Conservation (phyloP, 2,888 invertebrate species). For the Minunthozetes semirufus region DNA sequence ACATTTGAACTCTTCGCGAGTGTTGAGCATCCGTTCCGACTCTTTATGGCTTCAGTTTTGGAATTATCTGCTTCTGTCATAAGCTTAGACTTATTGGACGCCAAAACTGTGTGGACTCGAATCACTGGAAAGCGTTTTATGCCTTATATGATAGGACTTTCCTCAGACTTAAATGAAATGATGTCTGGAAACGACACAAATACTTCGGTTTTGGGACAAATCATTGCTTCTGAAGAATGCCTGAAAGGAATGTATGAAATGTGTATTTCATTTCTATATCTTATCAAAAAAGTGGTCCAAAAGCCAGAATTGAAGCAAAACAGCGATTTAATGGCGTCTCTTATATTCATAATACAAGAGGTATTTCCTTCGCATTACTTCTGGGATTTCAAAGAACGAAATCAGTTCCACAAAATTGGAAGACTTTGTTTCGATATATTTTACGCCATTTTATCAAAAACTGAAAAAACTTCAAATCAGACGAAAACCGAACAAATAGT, state of each 20-base stretch:
- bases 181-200: slow-evolving; percentile 36
- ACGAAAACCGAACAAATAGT: slow-evolving; percentile 43
- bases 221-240: slow-evolving; percentile 41
- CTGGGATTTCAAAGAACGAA: slow-evolving; percentile 48
- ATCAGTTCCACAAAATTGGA: slow-evolving; percentile 46
- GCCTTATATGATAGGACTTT: slow-evolving; percentile 38
- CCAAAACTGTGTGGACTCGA: slow-evolving; percentile 12
- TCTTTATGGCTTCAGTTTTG: slow-evolving; percentile 32
- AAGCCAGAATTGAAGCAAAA: slow-evolving; percentile 31
- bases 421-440: slow-evolving; percentile 47
- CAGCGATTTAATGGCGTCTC: slow-evolving; percentile 41
- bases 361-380: slow-evolving; percentile 49
- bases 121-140: slow-evolving; percentile 34
- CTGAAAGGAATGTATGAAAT: slow-evolving; percentile 41
- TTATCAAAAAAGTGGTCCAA: slow-evolving; percentile 33
- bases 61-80: slow-evolving; percentile 31
- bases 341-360: slow-evolving; percentile 48
- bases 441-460: slow-evolving; percentile 46
- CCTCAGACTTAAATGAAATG: slow-evolving; percentile 21
- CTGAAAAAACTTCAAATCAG: not conserved
- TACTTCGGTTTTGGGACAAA: slow-evolving; percentile 39
- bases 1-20: slow-evolving; percentile 29
- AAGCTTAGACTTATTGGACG: not conserved
- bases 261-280: slow-evolving; percentile 40
- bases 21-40: slow-evolving; percentile 2